These are phyloP conservation scores for Lepilemur septentrionalis DNA, from an alignment of 2,797 vertebrate species.

Conservation along the genomic window DNA sequence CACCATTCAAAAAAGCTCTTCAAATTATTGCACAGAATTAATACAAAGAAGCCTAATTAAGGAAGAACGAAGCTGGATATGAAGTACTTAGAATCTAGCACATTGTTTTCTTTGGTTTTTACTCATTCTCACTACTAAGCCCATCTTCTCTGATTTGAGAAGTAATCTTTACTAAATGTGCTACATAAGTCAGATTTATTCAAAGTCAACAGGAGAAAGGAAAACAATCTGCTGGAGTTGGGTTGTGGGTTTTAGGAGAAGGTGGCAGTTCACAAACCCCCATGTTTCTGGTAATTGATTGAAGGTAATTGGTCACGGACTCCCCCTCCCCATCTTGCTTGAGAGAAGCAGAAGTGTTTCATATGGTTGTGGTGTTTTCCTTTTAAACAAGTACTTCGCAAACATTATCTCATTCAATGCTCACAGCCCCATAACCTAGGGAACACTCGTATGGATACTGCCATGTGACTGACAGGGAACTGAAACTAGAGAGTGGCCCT, in stretches of 20 bases:
- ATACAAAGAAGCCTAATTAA: not conserved
- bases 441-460: fast-evolving
- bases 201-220: not conserved
- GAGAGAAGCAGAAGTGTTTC: not conserved
- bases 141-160: not conserved
- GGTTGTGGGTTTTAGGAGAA: not conserved
- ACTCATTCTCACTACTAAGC: not conserved
- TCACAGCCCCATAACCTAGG: not conserved
- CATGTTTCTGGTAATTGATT: not conserved
- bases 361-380: not conserved
- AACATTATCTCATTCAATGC: not conserved
- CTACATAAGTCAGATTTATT: not conserved
- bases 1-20: not conserved
- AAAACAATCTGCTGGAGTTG: not conserved
- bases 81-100: not conserved
- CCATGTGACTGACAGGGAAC: not conserved
- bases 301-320: not conserved
- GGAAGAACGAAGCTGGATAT: not conserved
- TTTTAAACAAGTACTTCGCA: not conserved
- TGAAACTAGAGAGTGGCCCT: not conserved
- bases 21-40: not conserved
- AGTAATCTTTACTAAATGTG: not conserved
- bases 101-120: not conserved
- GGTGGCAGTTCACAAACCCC: not conserved
- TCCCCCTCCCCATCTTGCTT: not conserved